phyloP scores from a whole-genome alignment of 2,888 invertebrate species.

The Ypsolopha scabrella region DNA sequence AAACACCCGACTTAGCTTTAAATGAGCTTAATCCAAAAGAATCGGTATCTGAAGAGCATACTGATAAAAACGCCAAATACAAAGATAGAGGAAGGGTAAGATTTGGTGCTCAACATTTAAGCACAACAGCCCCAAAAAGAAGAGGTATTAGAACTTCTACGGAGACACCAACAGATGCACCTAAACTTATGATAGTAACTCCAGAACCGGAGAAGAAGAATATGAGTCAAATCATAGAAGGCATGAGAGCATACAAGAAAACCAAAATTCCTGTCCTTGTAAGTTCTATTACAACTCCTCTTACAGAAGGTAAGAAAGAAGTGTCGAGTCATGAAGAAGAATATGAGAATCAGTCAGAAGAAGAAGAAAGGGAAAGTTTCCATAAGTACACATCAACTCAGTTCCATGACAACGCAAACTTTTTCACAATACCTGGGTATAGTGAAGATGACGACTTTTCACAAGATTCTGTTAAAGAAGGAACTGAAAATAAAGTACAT shows the following conservation, averaged over 20 bases:
- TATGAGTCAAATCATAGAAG: conserved; percentile 46
- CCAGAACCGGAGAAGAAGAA: conserved; percentile 55
- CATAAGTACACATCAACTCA: conserved; percentile 63
- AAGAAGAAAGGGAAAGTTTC: conserved; percentile 36
- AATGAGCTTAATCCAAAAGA: conserved; percentile 56
- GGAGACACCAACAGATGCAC: conserved; percentile 25
- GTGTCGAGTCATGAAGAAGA: conserved; percentile 24
- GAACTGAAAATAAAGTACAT: conserved; percentile 35
- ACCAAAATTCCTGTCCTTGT: conserved; percentile 38
- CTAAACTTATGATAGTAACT: conserved; percentile 40
- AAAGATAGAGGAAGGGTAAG: conserved; percentile 57
- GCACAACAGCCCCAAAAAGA: not conserved
- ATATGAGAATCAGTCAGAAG: conserved; percentile 25
- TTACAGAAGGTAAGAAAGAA: conserved; percentile 21
- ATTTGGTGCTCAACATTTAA: conserved; percentile 23
- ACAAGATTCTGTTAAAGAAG: conserved; percentile 28
- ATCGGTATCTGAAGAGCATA: conserved; percentile 47
- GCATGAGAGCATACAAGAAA: conserved; percentile 47
- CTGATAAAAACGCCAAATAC: conserved; percentile 60
- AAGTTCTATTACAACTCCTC: conserved; percentile 27
- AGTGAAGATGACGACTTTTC: conserved; percentile 33
- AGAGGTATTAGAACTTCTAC: not conserved
- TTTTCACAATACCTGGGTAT: conserved; percentile 60
- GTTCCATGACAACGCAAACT: conserved; percentile 59
- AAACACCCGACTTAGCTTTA: conserved; percentile 41